Percentiles rank a stretch among this genome's conserved stretches.
Conservation (phyloP, 1,140 invertebrate genomes). For the Macrocentrus cingulum region DNA sequence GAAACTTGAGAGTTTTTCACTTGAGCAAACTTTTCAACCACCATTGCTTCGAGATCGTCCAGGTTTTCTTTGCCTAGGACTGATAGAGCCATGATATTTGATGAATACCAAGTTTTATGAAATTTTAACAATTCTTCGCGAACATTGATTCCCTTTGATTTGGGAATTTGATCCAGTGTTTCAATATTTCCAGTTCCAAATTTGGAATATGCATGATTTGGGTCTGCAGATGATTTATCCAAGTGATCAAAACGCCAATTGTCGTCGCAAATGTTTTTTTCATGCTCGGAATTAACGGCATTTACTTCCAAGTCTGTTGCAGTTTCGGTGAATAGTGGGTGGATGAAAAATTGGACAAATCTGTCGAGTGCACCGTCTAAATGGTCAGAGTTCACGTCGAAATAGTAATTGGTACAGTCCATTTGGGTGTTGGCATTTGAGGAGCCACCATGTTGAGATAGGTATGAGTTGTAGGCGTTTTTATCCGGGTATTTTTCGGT, state of each 20-base stretch:
- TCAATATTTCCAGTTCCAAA: slow-evolving; percentile 88
- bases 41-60: slow-evolving; percentile 82
- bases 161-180: slow-evolving; percentile 81
- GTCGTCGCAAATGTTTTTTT: slow-evolving; percentile 90
- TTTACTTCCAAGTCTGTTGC: slow-evolving; percentile 91
- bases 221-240: slow-evolving; percentile 76
- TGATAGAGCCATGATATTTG: slow-evolving; percentile 88
- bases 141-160: slow-evolving; percentile 78
- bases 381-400: slow-evolving; percentile 87
- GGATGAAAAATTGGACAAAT: slow-evolving; percentile 94
- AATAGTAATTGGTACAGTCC: slow-evolving; percentile 92
- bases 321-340: slow-evolving; percentile 87
- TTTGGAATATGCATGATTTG: slow-evolving; percentile 82
- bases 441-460: slow-evolving; percentile 85
- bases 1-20: slow-evolving; percentile 79
- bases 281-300: slow-evolving; percentile 94
- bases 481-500: slow-evolving; percentile 92
- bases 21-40: slow-evolving; percentile 73
- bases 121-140: slow-evolving; percentile 87
- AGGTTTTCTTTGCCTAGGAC: slow-evolving; percentile 90
- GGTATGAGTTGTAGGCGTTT: slow-evolving; percentile 89
- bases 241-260: slow-evolving; percentile 86
- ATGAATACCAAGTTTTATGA: slow-evolving; percentile 89
- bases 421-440: slow-evolving; percentile 87
- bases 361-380: slow-evolving; percentile 82